phyloP scores from a whole-genome alignment of 2,888 invertebrate species.

The Eristalis intricaria region DNA sequence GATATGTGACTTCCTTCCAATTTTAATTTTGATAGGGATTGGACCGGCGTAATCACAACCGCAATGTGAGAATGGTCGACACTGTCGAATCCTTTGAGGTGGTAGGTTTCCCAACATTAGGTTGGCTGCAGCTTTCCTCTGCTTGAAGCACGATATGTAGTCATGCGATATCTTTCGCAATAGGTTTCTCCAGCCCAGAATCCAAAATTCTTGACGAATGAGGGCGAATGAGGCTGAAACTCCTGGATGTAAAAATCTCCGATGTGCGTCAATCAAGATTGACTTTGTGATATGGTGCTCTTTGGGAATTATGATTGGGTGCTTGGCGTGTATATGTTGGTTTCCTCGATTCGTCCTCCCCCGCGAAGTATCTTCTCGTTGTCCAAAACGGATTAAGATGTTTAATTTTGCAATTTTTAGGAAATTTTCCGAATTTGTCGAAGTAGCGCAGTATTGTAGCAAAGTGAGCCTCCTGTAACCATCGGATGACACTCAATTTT shows the following conservation, averaged over 20 bases:
- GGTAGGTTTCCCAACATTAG: constrained; percentile 14
- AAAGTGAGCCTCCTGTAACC: constrained; percentile 2
- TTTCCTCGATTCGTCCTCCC: constrained; percentile 12
- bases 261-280: not conserved
- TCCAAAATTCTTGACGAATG: constrained; percentile 25
- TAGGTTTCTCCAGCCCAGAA: constrained; percentile 9
- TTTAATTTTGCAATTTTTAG: not conserved
- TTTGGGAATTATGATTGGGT: constrained; percentile 21
- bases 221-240: constrained; percentile 20
- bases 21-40: constrained; percentile 18
- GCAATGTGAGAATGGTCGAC: constrained; percentile 6
- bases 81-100: not conserved
- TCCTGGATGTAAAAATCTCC: constrained; percentile 3
- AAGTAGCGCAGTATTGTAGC: not conserved
- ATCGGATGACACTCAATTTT: not conserved
- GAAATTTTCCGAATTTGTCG: too few species aligned
- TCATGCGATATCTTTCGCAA: constrained; percentile 11
- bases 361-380: not conserved
- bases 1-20: constrained; percentile 19
- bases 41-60: constrained; percentile 36
- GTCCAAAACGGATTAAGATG: constrained; percentile 20
- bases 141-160: constrained; percentile 12
- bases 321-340: constrained; percentile 1
- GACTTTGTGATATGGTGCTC: constrained; percentile 4
- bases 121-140: constrained; percentile 5